Evolutionary conservation across 2,888 invertebrate genomes (phyloP), one percentile per base, ranked within the genome.

Genomic region (Lydus trimaculatus): DNA sequence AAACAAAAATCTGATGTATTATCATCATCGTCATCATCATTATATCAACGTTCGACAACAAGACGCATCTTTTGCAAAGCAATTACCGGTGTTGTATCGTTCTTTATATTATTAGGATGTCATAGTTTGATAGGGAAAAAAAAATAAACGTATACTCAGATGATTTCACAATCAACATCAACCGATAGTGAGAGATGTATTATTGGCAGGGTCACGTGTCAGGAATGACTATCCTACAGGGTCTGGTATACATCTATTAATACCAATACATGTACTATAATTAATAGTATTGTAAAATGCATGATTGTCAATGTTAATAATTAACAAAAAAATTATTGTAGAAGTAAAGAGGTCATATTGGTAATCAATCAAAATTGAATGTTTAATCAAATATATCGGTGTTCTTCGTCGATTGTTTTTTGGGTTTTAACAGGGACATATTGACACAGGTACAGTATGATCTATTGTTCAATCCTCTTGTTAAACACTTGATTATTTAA

Each of bases 11-110:
- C 58, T 61, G 69, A 66, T 64, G 70, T 62, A 67, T 31, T 64
- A 43, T 43, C 43, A 43, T 7, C 43, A 17, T 43, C n/a, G 20
- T 48, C 20, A 52, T 52, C 23, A 25, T 52, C 20, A 52, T 52
- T 0, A 23, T 13, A 70, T 70, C 72, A 72, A 67, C 74, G 73
- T 74, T 76, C 74, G 72, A 74, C 72, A 70, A 70, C 69, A 64
- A 72, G 68, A 71, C 66, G 69, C 70, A 71, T 71, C 67, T 70
- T 72, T 71, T 62, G 69, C 72, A 66, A 69, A 64, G 69, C 67
- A 70, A 67, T 69, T 72, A 70, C 36, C 52, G 31, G 58, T 58
- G 69, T 4, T 4, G 28, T 64, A 65, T 72, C 66, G 63, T 64
- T 71, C 65, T 71, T 71, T 52, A 20, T 48, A 52, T 23, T 23